Evolutionary conservation across 2,888 invertebrate species (phyloP), one percentile per base, ranked within the genome.

Genomic region (Fragum fragum): DNA sequence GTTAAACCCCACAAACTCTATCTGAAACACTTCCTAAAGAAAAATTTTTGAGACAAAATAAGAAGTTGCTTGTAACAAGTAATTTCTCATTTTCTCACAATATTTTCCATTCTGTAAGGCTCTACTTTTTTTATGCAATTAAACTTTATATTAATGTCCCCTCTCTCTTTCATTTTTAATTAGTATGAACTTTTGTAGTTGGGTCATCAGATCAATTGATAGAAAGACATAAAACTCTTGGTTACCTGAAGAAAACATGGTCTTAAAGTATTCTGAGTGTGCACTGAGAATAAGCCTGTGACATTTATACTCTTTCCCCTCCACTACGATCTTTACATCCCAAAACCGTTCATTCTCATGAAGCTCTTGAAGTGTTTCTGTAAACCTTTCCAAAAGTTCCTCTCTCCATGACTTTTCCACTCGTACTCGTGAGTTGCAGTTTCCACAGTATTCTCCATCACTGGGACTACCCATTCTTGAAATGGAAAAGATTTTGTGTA

Each of bases 291-390:
- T 32, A 5, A 70, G n/a, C 21, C 70, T 7, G 32, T 70, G 70
- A 28, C 70, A 70, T 18, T 70, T 52, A 29, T 53, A 70, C 23
- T 52, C 70, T 14, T 70, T 70, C 21, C 70, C 70, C 14, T 70
- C 53, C 9, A 70, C 70, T 3, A 53, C 21, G 18, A 70, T 70
- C 29, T 70, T 70, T 14, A 70, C 70, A 53, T 70, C 70, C 53
- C 53, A 70, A 23, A 70, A 70, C 53, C 28, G 53, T 53, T 52
- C 70, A n/a, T 16, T 29, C 7, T 21, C 21, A 28, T 53, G 42
- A 7, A 70, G 52, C 18, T 53, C 53, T 29, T 70, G 29, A 0
- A 70, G 53, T 28, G 47, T 52, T 32, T 53, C 53, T 14, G n/a
- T 21, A 53, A 70, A 70, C 1, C 23, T 29, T 26, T 53, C 53